A percentile compares a stretch with the other conserved stretches of the same genome.
Conservation (phyloP, 2,888 invertebrate genomes). For the Diogma glabrata region DNA sequence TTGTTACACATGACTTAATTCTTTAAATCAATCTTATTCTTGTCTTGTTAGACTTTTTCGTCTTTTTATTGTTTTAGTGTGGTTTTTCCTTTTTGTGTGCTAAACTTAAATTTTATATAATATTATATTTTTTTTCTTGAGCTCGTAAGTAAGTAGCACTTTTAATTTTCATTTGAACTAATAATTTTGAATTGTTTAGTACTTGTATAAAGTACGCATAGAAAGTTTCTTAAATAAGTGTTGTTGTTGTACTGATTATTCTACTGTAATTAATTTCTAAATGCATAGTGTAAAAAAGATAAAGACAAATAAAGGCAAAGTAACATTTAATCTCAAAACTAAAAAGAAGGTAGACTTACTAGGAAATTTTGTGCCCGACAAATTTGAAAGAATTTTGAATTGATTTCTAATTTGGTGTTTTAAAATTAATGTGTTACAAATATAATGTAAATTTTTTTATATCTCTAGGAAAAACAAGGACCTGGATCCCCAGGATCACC, state of each 20-base stretch:
- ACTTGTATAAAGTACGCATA: background rate
- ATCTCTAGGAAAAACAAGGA: constrained; percentile 49
- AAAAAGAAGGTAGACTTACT: background rate
- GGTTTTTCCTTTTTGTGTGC: background rate
- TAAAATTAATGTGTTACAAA: too few relatives aligned
- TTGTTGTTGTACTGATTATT: background rate
- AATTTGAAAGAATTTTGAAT: too few relatives aligned
- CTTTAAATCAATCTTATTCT: constrained; percentile 2
- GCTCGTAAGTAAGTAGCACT: too few relatives aligned
- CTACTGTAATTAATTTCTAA: background rate
- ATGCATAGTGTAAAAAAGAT: constrained; percentile 2
- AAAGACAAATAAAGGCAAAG: constrained; percentile 2
- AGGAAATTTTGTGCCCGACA: too few relatives aligned
- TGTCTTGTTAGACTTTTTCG: too few relatives aligned
- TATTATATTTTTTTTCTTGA: too few relatives aligned
- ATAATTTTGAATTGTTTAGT: background rate
- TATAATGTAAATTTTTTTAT: constrained; percentile 11
- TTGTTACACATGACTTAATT: constrained; percentile 6
- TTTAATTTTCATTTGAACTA: background rate
- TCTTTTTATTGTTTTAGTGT: background rate
- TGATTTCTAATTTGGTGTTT: too few relatives aligned
- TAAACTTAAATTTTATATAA: too few relatives aligned
- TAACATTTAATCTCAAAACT: constrained; percentile 6
- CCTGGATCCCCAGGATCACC: constrained; percentile 54
- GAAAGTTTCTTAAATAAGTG: background rate